phyloP scores from a whole-genome alignment of 1,140 invertebrate genomes.

The Drosophila novamexicana region DNA sequence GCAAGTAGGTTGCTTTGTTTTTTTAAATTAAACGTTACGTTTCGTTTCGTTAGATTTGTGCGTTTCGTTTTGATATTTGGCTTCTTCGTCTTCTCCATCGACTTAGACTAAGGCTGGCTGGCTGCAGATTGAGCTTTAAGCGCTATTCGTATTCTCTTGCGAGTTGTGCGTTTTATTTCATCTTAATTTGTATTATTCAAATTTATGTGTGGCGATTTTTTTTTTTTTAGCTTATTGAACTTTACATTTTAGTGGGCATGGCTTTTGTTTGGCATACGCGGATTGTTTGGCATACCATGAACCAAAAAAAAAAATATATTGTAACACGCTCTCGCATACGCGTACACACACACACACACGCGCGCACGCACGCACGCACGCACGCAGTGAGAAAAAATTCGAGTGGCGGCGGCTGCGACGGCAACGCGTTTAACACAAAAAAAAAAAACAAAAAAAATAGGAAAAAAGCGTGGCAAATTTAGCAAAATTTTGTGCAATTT shows the following conservation, averaged over 20 bases:
- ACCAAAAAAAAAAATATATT: conserved; percentile 61
- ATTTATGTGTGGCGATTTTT: conserved; percentile 14
- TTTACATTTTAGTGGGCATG: conserved; percentile 23
- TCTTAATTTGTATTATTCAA: conserved; percentile 23
- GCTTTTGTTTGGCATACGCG: conserved; percentile 44
- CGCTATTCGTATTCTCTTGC: conserved; percentile 33
- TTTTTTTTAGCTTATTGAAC: conserved; percentile 14
- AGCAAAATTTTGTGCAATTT: conserved; percentile 7
- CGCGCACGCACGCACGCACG: conserved; percentile 23
- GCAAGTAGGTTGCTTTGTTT: conserved; percentile 2
- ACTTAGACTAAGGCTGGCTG: conserved; percentile 22
- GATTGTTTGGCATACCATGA: conserved; percentile 42
- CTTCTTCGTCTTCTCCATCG: conserved; percentile 10
- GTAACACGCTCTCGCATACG: conserved; percentile 49
- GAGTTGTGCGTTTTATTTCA: conserved; percentile 66
- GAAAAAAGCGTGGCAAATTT: conserved; percentile 27
- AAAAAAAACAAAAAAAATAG: conserved; percentile 22
- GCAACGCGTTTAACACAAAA: conserved; percentile 38
- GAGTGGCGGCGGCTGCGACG: conserved; percentile 29
- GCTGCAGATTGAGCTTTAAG: conserved; percentile 25
- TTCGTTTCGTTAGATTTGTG: conserved; percentile 32
- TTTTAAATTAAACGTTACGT: conserved; percentile 16
- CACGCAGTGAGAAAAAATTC: conserved; percentile 56
- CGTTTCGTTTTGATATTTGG: conserved; percentile 31
- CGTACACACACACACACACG: conserved; percentile 47